Evolutionary conservation across 2,113 vertebrate species (phyloP).

Genomic region (Pogona vitticeps): DNA sequence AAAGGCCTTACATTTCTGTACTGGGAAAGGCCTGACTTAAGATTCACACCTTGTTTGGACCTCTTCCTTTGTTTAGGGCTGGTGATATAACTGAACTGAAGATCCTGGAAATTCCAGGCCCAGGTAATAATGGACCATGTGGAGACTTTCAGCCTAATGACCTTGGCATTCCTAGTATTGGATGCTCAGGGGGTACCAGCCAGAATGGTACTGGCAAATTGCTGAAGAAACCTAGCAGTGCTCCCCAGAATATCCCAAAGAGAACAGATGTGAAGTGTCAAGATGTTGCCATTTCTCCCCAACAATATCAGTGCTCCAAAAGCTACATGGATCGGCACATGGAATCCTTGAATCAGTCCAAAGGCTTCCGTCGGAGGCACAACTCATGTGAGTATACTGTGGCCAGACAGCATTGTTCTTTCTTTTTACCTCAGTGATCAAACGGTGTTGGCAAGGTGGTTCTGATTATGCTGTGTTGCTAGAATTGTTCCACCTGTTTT

Average conservation of each 20-base stretch:
- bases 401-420: accelerated
- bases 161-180: constrained; percentile 53
- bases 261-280: constrained; percentile 80
- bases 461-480: background rate
- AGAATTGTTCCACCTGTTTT: background rate
- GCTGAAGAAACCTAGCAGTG: constrained; percentile 79
- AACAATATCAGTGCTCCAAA: constrained; percentile 90
- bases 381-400: constrained; percentile 89
- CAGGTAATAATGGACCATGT: constrained; percentile 65
- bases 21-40: background rate
- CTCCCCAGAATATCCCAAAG: constrained; percentile 85
- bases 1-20: background rate
- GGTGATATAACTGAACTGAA: constrained; percentile 97
- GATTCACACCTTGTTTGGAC: background rate
- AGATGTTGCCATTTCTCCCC: constrained; percentile 75
- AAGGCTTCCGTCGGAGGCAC: constrained; percentile 91
- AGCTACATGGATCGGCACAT: constrained; percentile 90
- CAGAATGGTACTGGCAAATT: constrained; percentile 77
- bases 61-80: constrained; percentile 79
- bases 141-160: constrained; percentile 72
- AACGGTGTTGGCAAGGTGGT: background rate
- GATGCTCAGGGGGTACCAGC: constrained; percentile 69
- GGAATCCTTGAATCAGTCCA: constrained; percentile 84
- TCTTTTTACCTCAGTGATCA: background rate
- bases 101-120: constrained; percentile 87